A percentile compares a stretch with the other conserved stretches of the same genome.
phyloP scores from a whole-genome alignment of 30 jellyfish, hydroid and myxozoan genomes.

The Pseudorhiza aurosa region DNA sequence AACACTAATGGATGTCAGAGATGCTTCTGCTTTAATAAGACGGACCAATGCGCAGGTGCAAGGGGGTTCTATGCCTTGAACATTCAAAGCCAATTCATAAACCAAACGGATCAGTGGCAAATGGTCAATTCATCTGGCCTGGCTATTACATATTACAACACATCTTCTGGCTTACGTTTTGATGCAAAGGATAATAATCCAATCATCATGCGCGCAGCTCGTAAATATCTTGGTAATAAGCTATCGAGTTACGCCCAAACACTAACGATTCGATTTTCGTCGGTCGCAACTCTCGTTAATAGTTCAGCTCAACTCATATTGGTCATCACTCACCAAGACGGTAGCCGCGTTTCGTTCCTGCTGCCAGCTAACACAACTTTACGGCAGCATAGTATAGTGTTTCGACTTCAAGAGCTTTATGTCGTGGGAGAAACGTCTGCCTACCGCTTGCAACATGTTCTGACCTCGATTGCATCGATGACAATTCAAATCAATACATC shows the following conservation, averaged over 20 bases:
- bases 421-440: constrained; percentile 23
- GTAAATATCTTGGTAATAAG: constrained; percentile 57
- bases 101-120: constrained; percentile 44
- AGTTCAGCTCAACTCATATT: background rate
- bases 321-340: background rate
- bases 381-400: background rate
- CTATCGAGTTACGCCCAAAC: constrained; percentile 59
- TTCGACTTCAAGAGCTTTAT: constrained; percentile 26
- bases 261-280: constrained; percentile 3
- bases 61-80: constrained; percentile 6
- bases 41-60: constrained; percentile 62
- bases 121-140: background rate
- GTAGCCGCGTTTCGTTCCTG: constrained; percentile 24
- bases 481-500: constrained; percentile 22
- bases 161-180: constrained; percentile 31
- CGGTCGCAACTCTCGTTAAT: background rate
- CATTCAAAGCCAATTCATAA: constrained; percentile 12
- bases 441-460: constrained; percentile 26
- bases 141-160: constrained; percentile 13
- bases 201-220: constrained; percentile 34
- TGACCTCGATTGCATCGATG: constrained; percentile 33
- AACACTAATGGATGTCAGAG: constrained; percentile 77
- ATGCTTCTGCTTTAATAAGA: constrained; percentile 81
- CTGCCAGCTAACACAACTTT: constrained; percentile 16
- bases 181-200: background rate